Base-by-base conservation (phyloP, 2,113 vertebrate genomes). In the Bos indicus region DNA sequence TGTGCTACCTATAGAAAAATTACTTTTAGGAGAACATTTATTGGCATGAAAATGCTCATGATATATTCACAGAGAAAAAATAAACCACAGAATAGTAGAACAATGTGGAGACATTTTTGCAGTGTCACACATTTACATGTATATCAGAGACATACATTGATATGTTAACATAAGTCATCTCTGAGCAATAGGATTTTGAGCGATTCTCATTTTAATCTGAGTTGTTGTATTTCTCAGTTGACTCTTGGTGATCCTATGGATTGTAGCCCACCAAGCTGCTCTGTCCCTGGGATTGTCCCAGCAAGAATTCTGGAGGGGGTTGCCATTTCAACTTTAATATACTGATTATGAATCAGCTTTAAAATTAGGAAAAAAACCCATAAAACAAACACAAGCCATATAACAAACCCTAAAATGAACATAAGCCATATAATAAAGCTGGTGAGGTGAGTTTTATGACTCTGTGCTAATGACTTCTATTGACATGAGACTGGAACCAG, bases 391-490 rank as follows among this genome's bases (percentile, higher is more conserved):
- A 77, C 23, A 77, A 43, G 23, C 40, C 1, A 5, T 5, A n/a
- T 26, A 62, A 30, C 25, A 40, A 71, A 71, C n/a, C 19, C 67
- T 71, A 71, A 71, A 71, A 71, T 23, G n/a, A 71, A 23, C 11
- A 52, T 13, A 36, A 57, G 21, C 46, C 26, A 25, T 5, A 52
- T 26, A 52, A n/a, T 28, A 26, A 3, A 59, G 64, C 60, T 67
- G 0, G 11, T 23, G 33, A 97, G 4, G 36, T 67, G 43, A 54
- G 19, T 62, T 52, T 88, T 33, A 56, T 88, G 59, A 46, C n/a
- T 48, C 48, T 1, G 17, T 3, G 33, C 13, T 23, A n/a, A 25
- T 52, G 36, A 7, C 5, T 36, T 89, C 16, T 0, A 1, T 16
- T 52, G 93, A 43, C 19, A 28, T 23, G 7, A 2, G 43, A 2